These are phyloP conservation scores for Euzophera pinguis DNA, from an alignment of 2,888 invertebrate genomes.

Conservation along the genomic window DNA sequence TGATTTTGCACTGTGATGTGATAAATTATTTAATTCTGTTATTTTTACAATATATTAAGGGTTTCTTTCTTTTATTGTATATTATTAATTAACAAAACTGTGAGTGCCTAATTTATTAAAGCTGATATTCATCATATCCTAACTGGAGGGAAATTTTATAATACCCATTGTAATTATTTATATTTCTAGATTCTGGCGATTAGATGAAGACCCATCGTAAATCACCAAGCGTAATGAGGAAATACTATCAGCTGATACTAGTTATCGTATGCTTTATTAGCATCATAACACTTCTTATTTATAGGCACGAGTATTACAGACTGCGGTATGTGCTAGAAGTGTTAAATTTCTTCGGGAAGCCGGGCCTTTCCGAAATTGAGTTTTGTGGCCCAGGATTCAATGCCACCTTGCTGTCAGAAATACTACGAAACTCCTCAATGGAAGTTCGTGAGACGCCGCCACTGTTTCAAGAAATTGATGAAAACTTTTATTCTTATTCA, in stretches of 20 bases:
- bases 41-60: no score
- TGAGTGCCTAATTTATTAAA: not conserved
- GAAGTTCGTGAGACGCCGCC: slow-evolving; percentile 83
- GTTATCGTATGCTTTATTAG: slow-evolving; percentile 86
- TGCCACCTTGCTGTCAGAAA: slow-evolving; percentile 71
- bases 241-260: slow-evolving; percentile 89
- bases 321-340: slow-evolving; percentile 91
- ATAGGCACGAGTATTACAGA: slow-evolving; percentile 91
- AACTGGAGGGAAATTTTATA: no score
- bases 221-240: slow-evolving; percentile 83
- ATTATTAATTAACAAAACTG: no score
- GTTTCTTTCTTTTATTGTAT: no score
- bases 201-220: slow-evolving; percentile 68
- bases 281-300: slow-evolving; percentile 86
- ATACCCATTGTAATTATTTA: no score
- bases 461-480: slow-evolving; percentile 82
- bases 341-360: slow-evolving; percentile 90
- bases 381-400: slow-evolving; percentile 77
- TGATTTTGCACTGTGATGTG: no score
- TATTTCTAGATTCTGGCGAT: slow-evolving; percentile 35
- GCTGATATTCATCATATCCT: no score
- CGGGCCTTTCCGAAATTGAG: slow-evolving; percentile 76
- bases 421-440: slow-evolving; percentile 71
- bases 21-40: no score
- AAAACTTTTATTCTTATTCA: slow-evolving; percentile 83